Evolutionary conservation across 2,888 invertebrate species (phyloP), one percentile per base, ranked within the genome.

Genomic region (Habrosyne pyritoides): DNA sequence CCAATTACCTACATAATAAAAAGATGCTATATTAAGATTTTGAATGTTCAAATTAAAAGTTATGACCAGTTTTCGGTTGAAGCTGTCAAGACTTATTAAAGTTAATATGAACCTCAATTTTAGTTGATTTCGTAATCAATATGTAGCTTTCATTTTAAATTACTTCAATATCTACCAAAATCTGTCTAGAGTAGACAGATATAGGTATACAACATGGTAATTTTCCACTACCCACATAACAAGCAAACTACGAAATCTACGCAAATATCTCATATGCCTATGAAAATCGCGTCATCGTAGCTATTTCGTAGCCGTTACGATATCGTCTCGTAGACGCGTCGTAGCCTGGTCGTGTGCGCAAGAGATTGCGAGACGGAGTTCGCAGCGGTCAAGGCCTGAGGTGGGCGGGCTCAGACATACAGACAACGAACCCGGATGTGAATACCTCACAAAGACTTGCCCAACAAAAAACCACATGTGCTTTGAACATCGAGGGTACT

Each of bases 341-440:
- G 66, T 33, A 33, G n/a, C n/a, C n/a, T n/a, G n/a, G n/a, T n/a
- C n/a, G n/a, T 60, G 57, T 42, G 42, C 42, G 42, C 42, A 18
- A 42, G 42, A 60, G 67, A 71, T 74, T 71, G 69, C 70, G 71
- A 65, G 77, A 64, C 63, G 60, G 78, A 78, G 87, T 84, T 86
- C 85, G 81, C 66, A 54, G 76, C 89, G 91, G 91, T 91, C 91
- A 91, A 91, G 91, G 91, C 79, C 87, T 84, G 72, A 67, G 73
- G 89, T 88, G 86, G 90, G 90, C 87, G 84, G 77, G 71, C 69
- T 53, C 55, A 62, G 64, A 58, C 66, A 21, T 60, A 74, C 77
- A 82, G 79, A 69, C 84, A 77, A 73, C 83, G 86, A 86, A 91
- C 91, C 91, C 91, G 91, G 91, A 91, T 89, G 79, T 57, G 63